Evolutionary conservation across 1,140 invertebrate species (phyloP).

Genomic region (Drosophila virilis): DNA sequence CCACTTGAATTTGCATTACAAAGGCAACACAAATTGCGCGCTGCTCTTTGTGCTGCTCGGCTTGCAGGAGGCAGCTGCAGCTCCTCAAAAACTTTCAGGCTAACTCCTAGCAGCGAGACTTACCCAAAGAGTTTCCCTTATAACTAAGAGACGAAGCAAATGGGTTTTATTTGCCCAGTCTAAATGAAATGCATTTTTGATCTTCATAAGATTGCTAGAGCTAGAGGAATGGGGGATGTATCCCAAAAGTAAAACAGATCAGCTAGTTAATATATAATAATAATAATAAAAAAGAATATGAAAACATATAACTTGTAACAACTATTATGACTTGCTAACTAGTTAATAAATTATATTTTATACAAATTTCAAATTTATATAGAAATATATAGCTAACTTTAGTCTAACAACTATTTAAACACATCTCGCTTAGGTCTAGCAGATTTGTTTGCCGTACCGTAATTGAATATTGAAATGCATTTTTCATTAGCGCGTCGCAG

Average conservation of each 20-base stretch:
- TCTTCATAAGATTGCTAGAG: neutral
- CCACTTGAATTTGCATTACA: conserved; percentile 82
- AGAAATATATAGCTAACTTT: no score
- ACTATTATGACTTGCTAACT: no score
- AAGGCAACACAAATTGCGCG: conserved; percentile 78
- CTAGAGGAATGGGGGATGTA: no score
- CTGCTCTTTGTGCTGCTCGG: conserved; percentile 72
- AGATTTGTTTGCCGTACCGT: conserved; percentile 63
- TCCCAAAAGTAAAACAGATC: no score
- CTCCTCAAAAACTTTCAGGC: conserved; percentile 49
- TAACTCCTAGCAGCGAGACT: conserved; percentile 30
- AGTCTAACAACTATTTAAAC: conserved; percentile 2
- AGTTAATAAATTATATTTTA: no score
- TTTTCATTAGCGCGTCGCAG: conserved; percentile 69
- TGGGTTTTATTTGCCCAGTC: no score
- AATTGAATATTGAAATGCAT: conserved; percentile 83
- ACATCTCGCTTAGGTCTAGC: conserved; percentile 20
- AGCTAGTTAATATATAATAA: no score
- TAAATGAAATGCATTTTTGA: no score
- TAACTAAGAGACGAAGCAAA: no score
- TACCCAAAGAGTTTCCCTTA: conserved; percentile 13
- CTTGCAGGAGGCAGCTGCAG: conserved; percentile 28
- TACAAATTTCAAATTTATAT: no score
- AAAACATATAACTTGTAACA: no score
- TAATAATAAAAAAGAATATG: no score